Percentiles rank a stretch among this genome's conserved stretches.
phyloP scores from a whole-genome alignment of 2,888 invertebrate genomes.

The Asteroscopus sphinx region DNA sequence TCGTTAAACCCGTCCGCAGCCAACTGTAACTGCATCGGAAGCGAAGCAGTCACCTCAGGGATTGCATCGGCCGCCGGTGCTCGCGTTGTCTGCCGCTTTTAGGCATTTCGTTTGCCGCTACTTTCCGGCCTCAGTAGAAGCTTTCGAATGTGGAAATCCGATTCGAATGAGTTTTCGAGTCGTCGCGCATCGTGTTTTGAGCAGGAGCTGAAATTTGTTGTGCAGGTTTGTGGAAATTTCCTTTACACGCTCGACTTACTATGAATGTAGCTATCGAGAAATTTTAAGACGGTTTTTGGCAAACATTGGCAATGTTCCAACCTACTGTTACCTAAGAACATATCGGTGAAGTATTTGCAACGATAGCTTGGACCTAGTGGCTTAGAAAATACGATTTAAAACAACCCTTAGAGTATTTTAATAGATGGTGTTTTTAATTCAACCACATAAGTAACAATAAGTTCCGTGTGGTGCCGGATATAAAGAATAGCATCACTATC shows the following conservation, averaged over 20 bases:
- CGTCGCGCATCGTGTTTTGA: conserved; percentile 70
- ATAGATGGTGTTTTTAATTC: conserved; percentile 5
- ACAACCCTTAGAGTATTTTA: conserved; percentile 35
- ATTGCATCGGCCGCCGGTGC: conserved; percentile 57
- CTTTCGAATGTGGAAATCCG: conserved; percentile 71
- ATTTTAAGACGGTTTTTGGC: conserved; percentile 77
- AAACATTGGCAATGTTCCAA: conserved; percentile 79
- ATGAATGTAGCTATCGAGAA: conserved; percentile 78
- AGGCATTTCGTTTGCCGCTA: conserved; percentile 64
- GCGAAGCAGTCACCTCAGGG: conserved; percentile 70
- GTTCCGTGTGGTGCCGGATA: too few species aligned
- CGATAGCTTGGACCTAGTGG: conserved; percentile 53
- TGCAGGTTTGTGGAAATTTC: conserved; percentile 76
- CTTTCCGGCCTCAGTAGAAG: conserved; percentile 58
- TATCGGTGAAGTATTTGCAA: conserved; percentile 51
- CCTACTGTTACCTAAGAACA: conserved; percentile 64
- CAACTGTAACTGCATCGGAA: conserved; percentile 74
- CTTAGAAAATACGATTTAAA: conserved; percentile 55
- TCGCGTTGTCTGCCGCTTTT: conserved; percentile 64
- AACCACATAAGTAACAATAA: background rate
- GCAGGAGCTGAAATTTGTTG: conserved; percentile 64
- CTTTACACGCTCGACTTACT: conserved; percentile 73
- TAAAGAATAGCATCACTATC: too few species aligned
- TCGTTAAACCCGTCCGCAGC: conserved; percentile 70
- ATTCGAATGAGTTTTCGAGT: conserved; percentile 76